phyloP scores from a whole-genome alignment of 2,797 vertebrate species.

The Rhinatrema bivittatum region DNA sequence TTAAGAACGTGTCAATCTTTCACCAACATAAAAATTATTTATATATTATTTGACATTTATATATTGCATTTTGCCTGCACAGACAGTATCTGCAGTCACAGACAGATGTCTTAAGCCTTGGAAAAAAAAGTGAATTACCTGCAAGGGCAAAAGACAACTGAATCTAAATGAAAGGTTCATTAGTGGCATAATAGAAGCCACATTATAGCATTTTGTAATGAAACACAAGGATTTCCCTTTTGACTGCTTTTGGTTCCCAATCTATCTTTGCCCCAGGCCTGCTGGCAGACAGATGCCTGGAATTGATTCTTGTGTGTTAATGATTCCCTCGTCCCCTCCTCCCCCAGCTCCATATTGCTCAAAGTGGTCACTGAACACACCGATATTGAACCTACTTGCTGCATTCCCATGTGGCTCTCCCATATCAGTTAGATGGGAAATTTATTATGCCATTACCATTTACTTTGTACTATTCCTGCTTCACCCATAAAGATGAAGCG shows the following conservation, averaged over 20 bases:
- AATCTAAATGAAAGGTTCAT: constrained; percentile 48
- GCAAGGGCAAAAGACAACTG: constrained; percentile 28
- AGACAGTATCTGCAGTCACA: constrained; percentile 11
- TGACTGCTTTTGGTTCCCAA: constrained; percentile 38
- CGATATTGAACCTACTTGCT: constrained; percentile 26
- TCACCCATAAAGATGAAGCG: no score
- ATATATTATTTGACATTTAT: no score
- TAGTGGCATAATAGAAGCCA: constrained; percentile 34
- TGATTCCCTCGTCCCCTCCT: constrained; percentile 23
- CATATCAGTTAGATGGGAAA: no score
- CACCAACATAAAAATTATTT: no score
- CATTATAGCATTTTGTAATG: constrained; percentile 19
- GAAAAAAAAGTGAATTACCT: constrained; percentile 32
- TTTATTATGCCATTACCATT: no score
- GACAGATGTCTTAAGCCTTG: constrained; percentile 14
- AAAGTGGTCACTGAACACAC: constrained; percentile 20
- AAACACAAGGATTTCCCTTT: constrained; percentile 40
- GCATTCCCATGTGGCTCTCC: constrained; percentile 7
- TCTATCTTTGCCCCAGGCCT: constrained; percentile 47
- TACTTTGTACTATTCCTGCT: no score
- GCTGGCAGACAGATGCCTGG: constrained; percentile 33
- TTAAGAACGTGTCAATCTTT: no score
- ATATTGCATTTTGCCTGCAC: no score
- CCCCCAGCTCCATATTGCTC: constrained; percentile 32
- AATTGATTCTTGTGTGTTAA: constrained; percentile 42